Conservation (phyloP, 2,888 invertebrate species). For the Drosophila rellima region DNA sequence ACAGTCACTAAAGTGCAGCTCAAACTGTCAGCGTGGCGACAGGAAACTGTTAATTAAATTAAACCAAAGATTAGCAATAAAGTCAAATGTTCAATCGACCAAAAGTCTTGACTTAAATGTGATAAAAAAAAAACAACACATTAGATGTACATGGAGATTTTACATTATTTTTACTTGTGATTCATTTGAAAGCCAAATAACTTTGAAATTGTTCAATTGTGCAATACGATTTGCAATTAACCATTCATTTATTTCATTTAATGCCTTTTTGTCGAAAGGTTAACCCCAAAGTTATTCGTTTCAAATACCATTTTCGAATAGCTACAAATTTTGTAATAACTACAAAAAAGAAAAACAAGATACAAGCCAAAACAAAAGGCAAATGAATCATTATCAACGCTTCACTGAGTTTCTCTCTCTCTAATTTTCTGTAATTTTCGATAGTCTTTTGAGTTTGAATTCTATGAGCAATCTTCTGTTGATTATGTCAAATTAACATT, state of each 20-base stretch:
- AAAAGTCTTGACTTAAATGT: slow-evolving; percentile 19
- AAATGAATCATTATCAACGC: slow-evolving; percentile 61
- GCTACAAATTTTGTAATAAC: slow-evolving; percentile 47
- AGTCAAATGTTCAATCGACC: slow-evolving; percentile 30
- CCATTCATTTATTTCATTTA: slow-evolving; percentile 35
- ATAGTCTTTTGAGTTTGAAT: slow-evolving; percentile 33
- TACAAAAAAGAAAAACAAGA: slow-evolving; percentile 7
- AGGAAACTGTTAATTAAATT: slow-evolving; percentile 80
- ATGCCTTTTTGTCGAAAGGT: slow-evolving; percentile 43
- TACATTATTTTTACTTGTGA: slow-evolving; percentile 6
- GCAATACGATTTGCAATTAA: slow-evolving; percentile 55
- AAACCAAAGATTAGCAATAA: slow-evolving; percentile 71
- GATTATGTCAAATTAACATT: slow-evolving; percentile 64
- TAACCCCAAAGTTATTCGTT: slow-evolving; percentile 31
- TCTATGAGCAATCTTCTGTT: slow-evolving; percentile 37
- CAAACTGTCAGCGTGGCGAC: slow-evolving; percentile 43
- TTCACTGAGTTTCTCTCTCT: slow-evolving; percentile 39
- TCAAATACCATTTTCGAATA: slow-evolving; percentile 26
- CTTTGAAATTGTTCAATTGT: slow-evolving; percentile 37
- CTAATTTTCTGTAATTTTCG: slow-evolving; percentile 9
- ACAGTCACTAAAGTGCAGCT: slow-evolving; percentile 26
- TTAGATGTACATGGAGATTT: slow-evolving; percentile 15
- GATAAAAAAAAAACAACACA: slow-evolving; percentile 11
- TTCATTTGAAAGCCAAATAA: slow-evolving; percentile 2
- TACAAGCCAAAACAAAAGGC: slow-evolving; percentile 5